Evolutionary conservation across 2,888 invertebrate genomes (phyloP), one percentile per base, ranked within the genome.

Genomic region (Bimastos eiseni): DNA sequence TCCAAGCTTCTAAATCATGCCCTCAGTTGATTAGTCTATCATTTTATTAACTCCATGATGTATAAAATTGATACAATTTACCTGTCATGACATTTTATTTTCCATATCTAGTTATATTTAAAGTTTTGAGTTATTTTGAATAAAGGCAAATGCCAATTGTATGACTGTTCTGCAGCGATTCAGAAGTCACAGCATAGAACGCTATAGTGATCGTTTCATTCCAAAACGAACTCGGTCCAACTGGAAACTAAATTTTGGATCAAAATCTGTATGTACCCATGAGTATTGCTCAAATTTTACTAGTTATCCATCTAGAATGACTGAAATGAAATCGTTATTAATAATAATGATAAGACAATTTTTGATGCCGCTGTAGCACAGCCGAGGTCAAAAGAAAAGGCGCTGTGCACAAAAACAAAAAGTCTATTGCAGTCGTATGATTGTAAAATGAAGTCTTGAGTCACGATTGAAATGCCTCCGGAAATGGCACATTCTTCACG

Each of bases 151-250:
- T n/a, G 13, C 33, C 41, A 86, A 88, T 24, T 90, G 17, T 44
- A 33, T 37, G 34, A 24, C 36, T 70, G 30, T 90, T 90, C 70
- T 19, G 36, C 33, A 89, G 89, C 89, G 44, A 41, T 41, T 89
- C 83, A 89, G 89, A 37, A 83, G 44, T 41, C 34, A 41, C 33
- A 41, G 37, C 6, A 88, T 70, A 83, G 91, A 91, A 34, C 33
- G 89, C 38, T 91, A 49, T 37, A 90, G 91, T 38, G 91, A 91
- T 38, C 89, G 91, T 34, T 91, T 91, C 90, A 91, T 91, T 90
- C 91, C 91, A 41, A 90, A 49, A 24, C 70, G 91, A 89, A 88
- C 90, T 37, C 89, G 88, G 55, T 86, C 91, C 41, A 86, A 36
- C 30, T 91, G 91, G 91, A 91, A 90, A 86, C 41, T 90, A 37